Evolutionary conservation across 2,888 invertebrate genomes (phyloP).

Genomic region (Pyrochroa serraticornis): DNA sequence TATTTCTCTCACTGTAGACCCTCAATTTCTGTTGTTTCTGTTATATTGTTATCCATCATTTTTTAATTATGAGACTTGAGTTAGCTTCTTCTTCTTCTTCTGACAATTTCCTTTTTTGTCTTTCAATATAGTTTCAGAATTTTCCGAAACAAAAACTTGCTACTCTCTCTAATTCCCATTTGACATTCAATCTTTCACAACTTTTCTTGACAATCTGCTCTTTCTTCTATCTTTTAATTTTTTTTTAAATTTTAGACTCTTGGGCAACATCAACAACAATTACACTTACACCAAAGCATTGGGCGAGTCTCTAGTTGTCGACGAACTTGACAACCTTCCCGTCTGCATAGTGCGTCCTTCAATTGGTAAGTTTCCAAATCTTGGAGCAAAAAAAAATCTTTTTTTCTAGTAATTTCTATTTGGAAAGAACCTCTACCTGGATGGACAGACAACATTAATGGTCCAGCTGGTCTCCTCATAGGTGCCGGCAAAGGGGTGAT

Average conservation of each 20-base stretch:
- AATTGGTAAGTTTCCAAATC: slow-evolving; percentile 64
- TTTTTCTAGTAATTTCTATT: slow-evolving; percentile 85
- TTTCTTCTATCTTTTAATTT: background rate
- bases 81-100: no score
- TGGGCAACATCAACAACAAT: slow-evolving; percentile 84
- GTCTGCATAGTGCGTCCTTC: slow-evolving; percentile 84
- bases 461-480: slow-evolving; percentile 84
- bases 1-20: no score
- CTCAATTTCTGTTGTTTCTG: no score
- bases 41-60: no score
- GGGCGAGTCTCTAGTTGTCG: slow-evolving; percentile 82
- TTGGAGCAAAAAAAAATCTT: background rate
- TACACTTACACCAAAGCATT: slow-evolving; percentile 94
- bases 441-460: slow-evolving; percentile 94
- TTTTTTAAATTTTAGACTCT: slow-evolving; percentile 58
- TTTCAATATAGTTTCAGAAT: no score
- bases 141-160: no score
- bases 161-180: no score
- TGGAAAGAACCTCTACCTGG: slow-evolving; percentile 85
- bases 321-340: slow-evolving; percentile 78
- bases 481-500: slow-evolving; percentile 88
- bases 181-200: no score
- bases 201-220: background rate
- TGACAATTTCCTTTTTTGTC: no score
- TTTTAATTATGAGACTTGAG: no score